Conservation (phyloP, 2,888 invertebrate genomes). For the Psylliodes chrysocephalus region DNA sequence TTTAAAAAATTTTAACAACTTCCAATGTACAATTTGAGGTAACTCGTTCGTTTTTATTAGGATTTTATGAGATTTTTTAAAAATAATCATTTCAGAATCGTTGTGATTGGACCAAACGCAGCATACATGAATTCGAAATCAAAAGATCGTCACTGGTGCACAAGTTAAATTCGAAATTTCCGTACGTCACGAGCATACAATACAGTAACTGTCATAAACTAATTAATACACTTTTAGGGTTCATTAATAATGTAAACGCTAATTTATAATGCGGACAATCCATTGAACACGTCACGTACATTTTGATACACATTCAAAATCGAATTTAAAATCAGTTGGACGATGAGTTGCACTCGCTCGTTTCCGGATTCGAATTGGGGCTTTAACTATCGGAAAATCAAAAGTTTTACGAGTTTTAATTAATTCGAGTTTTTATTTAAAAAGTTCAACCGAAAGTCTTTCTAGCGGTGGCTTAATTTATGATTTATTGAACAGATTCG, state of each 20-base stretch:
- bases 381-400: background rate
- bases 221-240: constrained; percentile 46
- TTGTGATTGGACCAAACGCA: too few relatives aligned
- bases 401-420: background rate
- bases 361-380: background rate
- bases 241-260: constrained; percentile 45
- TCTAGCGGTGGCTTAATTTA: too few relatives aligned
- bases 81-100: too few relatives aligned
- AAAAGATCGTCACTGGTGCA: background rate
- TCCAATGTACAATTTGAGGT: too few relatives aligned
- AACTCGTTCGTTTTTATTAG: too few relatives aligned
- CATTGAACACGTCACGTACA: constrained; percentile 46
- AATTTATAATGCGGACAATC: constrained; percentile 44
- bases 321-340: constrained; percentile 26
- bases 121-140: too few relatives aligned
- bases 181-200: constrained; percentile 25
- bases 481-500: too few relatives aligned
- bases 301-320: constrained; percentile 40
- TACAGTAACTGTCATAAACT: constrained; percentile 44
- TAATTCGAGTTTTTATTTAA: background rate
- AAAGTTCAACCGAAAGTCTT: too few relatives aligned
- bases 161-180: background rate
- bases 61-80: too few relatives aligned
- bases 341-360: background rate
- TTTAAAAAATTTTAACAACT: too few relatives aligned